Evolutionary conservation across 2,113 vertebrate species (phyloP).

Genomic region (Hassar affinis): DNA sequence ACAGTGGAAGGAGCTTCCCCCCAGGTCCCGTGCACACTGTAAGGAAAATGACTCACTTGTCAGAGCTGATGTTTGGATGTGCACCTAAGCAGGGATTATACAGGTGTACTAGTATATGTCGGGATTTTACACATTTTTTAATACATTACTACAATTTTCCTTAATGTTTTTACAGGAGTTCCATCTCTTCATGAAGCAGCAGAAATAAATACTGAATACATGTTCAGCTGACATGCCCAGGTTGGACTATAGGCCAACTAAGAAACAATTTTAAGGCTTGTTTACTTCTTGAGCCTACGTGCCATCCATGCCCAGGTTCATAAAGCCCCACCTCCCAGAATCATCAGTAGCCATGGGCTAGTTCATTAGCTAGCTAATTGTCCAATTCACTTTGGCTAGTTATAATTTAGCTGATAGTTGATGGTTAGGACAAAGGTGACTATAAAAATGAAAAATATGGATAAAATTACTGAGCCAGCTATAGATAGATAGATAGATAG

Average conservation of each 20-base stretch:
- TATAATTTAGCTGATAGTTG: not conserved
- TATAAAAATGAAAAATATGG: not conserved
- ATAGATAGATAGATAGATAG: not conserved
- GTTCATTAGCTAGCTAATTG: not conserved
- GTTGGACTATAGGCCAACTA: not conserved
- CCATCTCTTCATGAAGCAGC: not conserved
- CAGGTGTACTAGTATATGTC: not conserved
- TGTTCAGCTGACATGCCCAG: not conserved
- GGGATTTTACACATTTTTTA: not conserved
- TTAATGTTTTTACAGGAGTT: not conserved
- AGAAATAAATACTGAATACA: not conserved
- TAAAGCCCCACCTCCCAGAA: not conserved
- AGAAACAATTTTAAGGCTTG: not conserved
- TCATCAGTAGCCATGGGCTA: not conserved
- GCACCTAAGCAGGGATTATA: not conserved
- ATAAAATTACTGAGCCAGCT: not conserved
- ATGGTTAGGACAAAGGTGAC: not conserved
- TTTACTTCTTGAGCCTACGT: not conserved
- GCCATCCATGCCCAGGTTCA: not conserved
- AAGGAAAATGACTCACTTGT: slow-evolving; percentile 3
- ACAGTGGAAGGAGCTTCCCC: not conserved
- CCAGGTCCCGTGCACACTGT: not conserved
- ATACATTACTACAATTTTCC: not conserved
- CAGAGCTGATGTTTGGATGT: slow-evolving; percentile 1
- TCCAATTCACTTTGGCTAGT: not conserved